These are phyloP conservation scores for Philereme transversata DNA, from an alignment of 2,888 invertebrate species.

Conservation along the genomic window DNA sequence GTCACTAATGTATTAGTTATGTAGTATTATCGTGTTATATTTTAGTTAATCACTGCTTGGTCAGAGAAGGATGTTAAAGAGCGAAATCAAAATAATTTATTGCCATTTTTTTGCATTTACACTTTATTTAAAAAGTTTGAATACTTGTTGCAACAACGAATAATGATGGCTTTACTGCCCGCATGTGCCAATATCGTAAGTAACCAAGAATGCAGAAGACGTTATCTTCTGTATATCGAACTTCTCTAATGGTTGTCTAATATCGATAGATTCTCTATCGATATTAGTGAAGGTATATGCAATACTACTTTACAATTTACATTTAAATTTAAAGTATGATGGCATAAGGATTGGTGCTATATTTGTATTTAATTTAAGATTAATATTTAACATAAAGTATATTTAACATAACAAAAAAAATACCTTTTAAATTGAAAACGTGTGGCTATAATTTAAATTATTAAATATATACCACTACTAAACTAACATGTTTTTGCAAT, in stretches of 20 bases:
- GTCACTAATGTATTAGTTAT: conserved; percentile 54
- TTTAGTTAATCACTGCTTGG: conserved; percentile 55
- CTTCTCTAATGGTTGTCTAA: conserved; percentile 34
- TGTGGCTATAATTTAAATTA: conserved; percentile 45
- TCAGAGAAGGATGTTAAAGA: conserved; percentile 48
- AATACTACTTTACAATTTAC: conserved; percentile 59
- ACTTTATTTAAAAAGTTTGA: conserved; percentile 64
- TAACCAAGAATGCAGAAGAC: conserved; percentile 29
- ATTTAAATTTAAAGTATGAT: conserved; percentile 56
- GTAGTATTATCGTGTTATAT: conserved; percentile 47
- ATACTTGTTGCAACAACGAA: conserved; percentile 67
- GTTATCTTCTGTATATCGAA: conserved; percentile 15
- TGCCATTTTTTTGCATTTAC: conserved; percentile 83
- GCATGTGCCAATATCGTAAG: conserved; percentile 63
- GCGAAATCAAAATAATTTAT: conserved; percentile 63
- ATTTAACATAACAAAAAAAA: conserved; percentile 43
- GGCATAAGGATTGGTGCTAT: conserved; percentile 76
- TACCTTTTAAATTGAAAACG: conserved; percentile 48
- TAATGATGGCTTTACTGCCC: conserved; percentile 57
- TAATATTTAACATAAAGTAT: conserved; percentile 42
- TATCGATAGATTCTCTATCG: conserved; percentile 32
- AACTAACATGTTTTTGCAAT: conserved; percentile 34
- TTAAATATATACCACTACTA: conserved; percentile 28
- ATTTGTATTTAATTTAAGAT: conserved; percentile 49
- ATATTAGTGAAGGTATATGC: conserved; percentile 54